Base-by-base conservation (phyloP, 2,888 invertebrate species). In the Plutella xylostella region DNA sequence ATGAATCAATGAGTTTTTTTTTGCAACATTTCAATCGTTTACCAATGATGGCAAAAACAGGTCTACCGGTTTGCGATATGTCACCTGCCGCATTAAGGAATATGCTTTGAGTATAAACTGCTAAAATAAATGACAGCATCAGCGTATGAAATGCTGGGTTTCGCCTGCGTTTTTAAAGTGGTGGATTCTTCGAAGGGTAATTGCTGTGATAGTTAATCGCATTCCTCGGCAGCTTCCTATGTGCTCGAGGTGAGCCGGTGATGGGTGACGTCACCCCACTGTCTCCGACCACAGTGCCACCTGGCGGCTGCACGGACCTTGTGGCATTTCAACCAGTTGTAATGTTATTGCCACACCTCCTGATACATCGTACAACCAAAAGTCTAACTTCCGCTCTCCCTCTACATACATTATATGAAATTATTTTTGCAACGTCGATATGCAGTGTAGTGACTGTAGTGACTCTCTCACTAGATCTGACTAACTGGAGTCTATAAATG, bases 21-120 rank as follows among this genome's bases (percentile, higher is more conserved):
- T 48, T 47, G 52, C 50, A 52, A 62, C 59, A 68, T 68, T 63
- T 68, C 61, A 69, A 73, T 72, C 65, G 63, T 55, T 58, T 50
- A 50, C 71, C 66, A 58, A 69, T 64, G 52, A 70, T 57, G 68
- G 74, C 44, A 57, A 65, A 69, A 65, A 63, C 63, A 51, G 52
- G 57, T 60, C 47, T 64, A 68, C 72, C 61, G 68, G 73, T 40
- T 71, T 69, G n/a, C n/a, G n/a, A 54, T 65, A 63, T 64, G 68
- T 69, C 78, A 76, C 70, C 74, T 77, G 77, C 69, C 72, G 63
- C 60, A 56, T 58, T 19, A n/a, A n/a, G n/a, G n/a, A n/a, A n/a
- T n/a, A n/a, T n/a, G 62, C 60, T 55, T 58, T 19, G 3, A 25
- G 22, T 40, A 25, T 22, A 1, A 40, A 22, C 14, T 12, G 7